Evolutionary conservation across 2,797 vertebrate genomes (phyloP).

Genomic region (Sarcophilus harrisii): DNA sequence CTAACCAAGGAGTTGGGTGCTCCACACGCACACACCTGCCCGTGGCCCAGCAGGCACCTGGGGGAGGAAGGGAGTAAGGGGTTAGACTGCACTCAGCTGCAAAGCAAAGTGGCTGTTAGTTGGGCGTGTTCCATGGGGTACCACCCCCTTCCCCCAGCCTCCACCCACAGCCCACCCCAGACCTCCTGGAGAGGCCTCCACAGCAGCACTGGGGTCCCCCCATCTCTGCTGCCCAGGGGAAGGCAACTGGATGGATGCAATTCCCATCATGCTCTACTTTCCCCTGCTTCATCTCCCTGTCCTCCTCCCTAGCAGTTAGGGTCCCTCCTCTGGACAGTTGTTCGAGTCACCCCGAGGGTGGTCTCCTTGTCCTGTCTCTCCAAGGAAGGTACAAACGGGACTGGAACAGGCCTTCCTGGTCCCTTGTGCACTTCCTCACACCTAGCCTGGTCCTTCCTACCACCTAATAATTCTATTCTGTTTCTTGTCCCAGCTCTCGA

Average conservation of each 20-base stretch:
- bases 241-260: neutral
- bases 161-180: constrained; percentile 45
- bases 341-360: neutral
- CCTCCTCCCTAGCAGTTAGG: neutral
- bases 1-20: constrained; percentile 48
- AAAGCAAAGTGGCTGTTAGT: constrained; percentile 82
- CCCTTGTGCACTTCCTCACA: neutral
- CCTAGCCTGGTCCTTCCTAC: neutral
- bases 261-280: neutral
- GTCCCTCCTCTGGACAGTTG: neutral
- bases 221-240: constrained; percentile 49
- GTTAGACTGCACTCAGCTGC: constrained; percentile 80
- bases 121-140: constrained; percentile 33
- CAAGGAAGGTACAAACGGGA: neutral
- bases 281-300: neutral
- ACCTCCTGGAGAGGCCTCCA: constrained; percentile 20
- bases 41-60: constrained; percentile 72
- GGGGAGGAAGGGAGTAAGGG: constrained; percentile 76
- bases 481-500: neutral
- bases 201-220: constrained; percentile 76
- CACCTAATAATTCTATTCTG: neutral
- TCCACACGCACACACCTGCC: constrained; percentile 49
- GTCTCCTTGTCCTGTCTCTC: neutral
- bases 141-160: constrained; percentile 35
- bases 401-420: neutral